Conservation (phyloP, 2,113 vertebrate species). For the Oostethus manadensis region DNA sequence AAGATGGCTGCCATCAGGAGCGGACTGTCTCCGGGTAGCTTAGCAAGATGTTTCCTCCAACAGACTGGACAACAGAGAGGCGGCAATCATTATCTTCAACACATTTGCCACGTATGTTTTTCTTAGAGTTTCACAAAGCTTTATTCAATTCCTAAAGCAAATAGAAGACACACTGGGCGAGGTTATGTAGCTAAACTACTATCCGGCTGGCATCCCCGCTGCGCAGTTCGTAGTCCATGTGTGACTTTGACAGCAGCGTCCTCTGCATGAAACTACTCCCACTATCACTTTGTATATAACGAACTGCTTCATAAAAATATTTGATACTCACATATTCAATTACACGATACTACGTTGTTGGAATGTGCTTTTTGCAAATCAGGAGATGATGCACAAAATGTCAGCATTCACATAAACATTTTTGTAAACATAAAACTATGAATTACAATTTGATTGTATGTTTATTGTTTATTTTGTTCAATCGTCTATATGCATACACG, state of each 20-base stretch:
- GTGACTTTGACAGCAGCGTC: slow-evolving; percentile 57
- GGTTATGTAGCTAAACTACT: slow-evolving; percentile 9
- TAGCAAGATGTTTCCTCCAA: slow-evolving; percentile 58
- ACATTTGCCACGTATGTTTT: slow-evolving; percentile 48
- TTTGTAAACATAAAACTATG: neutral
- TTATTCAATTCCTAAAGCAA: neutral
- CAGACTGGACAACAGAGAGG: slow-evolving; percentile 31
- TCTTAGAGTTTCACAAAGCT: neutral
- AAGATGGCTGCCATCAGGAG: slow-evolving; percentile 73
- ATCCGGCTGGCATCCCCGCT: slow-evolving; percentile 29
- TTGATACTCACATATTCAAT: neutral
- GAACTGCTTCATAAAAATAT: neutral
- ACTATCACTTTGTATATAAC: neutral
- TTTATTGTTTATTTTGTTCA: neutral
- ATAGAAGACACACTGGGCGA: neutral
- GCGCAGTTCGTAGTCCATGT: slow-evolving; percentile 14
- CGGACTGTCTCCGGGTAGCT: slow-evolving; percentile 46
- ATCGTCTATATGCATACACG: neutral
- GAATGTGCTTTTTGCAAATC: neutral
- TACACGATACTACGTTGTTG: neutral
- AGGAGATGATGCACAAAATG: neutral
- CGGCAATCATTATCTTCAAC: slow-evolving; percentile 6
- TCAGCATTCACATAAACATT: neutral
- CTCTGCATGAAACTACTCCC: neutral
- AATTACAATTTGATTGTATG: neutral